Base-by-base conservation (phyloP, 2,113 vertebrate genomes). In the Cyrtonyx montezumae region DNA sequence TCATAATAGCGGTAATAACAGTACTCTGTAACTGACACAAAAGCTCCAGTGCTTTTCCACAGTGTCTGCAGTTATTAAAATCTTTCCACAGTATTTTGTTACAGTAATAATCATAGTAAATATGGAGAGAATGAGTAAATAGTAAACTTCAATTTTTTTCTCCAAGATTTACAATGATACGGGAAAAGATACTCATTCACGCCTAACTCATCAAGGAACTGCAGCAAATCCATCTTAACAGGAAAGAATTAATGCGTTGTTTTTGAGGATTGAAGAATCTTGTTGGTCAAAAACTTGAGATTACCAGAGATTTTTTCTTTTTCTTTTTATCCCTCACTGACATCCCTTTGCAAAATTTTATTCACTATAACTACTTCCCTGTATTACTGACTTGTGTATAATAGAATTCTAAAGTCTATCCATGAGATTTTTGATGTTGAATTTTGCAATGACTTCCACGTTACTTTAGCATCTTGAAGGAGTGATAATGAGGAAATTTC, bases 371-470 rank as follows among this genome's bases (percentile, higher is more conserved):
- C 85, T 96, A 93, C 58, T 59, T 96, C 42, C 46, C 78, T 66
- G 9, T 91, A 87, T 94, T 95, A 89, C 36, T 82, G 71, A 85
- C 65, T 61, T 83, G 51, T 68, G 75, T 66, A 46, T 93, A 95
- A 96, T 94, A 88, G 43, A 94, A 89, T 87, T 86, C 68, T 95
- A 96, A 85, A 96, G 48, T 93, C 84, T 79, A 93, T 91, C 84
- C 71, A 89, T 65, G 63, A 96, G 58, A 66, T 56, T 73, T 92
- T 88, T 78, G 77, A 73, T 90, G 17, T 89, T 68, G 36, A 59
- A 88, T 97, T 96, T 95, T 82, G 69, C 69, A 91, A 23, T 86
- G 65, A 94, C 37, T 96, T n/a, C 62, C 45, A 59, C n/a, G 94
- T 69, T 11, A 86, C 28, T 95, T 71, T 9, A 86, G 69, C 71